Conservation (phyloP, 2,113 vertebrate genomes). For the Centropus unirufus region DNA sequence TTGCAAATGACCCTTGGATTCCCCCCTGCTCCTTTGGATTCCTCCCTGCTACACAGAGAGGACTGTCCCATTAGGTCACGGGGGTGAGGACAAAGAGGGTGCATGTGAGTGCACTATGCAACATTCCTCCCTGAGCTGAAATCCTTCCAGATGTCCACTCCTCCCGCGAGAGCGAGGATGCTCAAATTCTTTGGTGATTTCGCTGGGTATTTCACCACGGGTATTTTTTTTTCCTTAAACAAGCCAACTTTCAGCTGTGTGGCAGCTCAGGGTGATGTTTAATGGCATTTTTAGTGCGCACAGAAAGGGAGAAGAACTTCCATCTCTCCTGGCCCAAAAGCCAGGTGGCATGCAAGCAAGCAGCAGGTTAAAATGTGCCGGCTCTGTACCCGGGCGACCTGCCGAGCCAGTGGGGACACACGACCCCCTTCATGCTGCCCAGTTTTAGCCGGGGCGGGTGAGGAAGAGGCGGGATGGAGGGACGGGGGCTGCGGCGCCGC, state of each 20-base stretch:
- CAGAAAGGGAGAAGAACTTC: background rate
- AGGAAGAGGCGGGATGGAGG: no score
- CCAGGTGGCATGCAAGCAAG: background rate
- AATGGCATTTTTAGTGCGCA: background rate
- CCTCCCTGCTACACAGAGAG: no score
- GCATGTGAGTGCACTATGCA: background rate
- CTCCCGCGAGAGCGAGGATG: fast-evolving
- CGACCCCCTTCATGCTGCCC: fast-evolving
- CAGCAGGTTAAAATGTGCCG: no score
- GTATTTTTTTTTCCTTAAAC: no score
- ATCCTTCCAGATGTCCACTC: background rate
- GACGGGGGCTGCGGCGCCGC: no score
- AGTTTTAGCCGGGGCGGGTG: fast-evolving
- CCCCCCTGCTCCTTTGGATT: background rate
- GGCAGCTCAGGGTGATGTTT: background rate
- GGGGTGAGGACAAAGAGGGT: background rate
- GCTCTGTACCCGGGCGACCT: background rate
- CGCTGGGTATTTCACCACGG: background rate
- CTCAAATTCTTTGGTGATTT: background rate
- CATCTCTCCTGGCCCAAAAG: no score
- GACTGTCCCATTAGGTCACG: background rate
- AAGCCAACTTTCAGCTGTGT: background rate
- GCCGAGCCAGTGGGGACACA: fast-evolving
- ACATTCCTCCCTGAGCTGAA: background rate
- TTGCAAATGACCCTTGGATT: background rate